phyloP scores from a whole-genome alignment of 2,888 invertebrate species.

The Spilarctia lutea region DNA sequence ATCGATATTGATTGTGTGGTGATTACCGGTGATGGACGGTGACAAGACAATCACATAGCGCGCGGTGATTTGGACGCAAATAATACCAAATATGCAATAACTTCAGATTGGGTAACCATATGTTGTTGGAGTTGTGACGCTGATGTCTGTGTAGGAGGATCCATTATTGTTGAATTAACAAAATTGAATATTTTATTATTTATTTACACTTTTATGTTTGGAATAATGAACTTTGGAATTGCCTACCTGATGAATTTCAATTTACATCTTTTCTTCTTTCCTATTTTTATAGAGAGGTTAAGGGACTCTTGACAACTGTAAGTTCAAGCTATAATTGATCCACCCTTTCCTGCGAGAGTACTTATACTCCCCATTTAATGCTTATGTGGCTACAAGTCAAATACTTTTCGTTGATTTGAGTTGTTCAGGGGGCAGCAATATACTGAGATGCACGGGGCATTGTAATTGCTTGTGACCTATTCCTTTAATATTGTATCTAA shows the following conservation, averaged over 20 bases:
- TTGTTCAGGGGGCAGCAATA: too few relatives aligned
- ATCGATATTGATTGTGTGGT: conserved; percentile 21
- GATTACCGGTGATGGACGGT: conserved; percentile 21
- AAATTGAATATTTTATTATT: neutral
- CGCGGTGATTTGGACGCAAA: conserved; percentile 15
- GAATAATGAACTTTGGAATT: neutral
- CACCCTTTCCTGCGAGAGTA: too few relatives aligned
- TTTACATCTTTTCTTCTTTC: neutral
- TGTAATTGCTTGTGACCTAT: too few relatives aligned
- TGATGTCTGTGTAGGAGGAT: neutral
- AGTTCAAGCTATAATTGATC: neutral
- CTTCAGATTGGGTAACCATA: conserved; percentile 2
- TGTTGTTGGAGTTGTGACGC: neutral
- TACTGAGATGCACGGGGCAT: too few relatives aligned
- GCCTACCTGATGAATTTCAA: neutral
- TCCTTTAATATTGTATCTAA: too few relatives aligned
- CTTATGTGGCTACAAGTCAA: too few relatives aligned
- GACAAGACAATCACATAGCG: conserved; percentile 24
- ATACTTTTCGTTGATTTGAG: too few relatives aligned
- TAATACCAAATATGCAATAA: conserved; percentile 5
- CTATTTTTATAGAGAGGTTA: neutral
- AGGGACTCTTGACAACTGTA: neutral
- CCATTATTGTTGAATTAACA: conserved; percentile 3
- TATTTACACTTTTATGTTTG: neutral
- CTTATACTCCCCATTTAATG: too few relatives aligned